Evolutionary conservation across 2,888 invertebrate genomes (phyloP).

Genomic region (Bombyx huttoni): DNA sequence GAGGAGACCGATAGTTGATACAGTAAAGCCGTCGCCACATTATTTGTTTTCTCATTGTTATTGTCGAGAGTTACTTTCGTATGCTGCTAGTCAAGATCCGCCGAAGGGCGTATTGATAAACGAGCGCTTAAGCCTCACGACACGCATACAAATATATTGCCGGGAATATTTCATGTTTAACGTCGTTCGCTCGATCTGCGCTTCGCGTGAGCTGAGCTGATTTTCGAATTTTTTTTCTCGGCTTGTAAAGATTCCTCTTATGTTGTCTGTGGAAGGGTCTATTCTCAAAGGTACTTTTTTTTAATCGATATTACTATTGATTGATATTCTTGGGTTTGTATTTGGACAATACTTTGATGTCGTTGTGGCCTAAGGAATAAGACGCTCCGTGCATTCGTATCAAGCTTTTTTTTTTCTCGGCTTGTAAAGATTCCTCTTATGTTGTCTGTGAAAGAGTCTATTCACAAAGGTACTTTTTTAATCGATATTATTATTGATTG

Average conservation of each 20-base stretch:
- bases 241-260: neutral
- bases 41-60: conserved; percentile 17
- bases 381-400: too few species aligned
- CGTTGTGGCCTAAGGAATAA: too few species aligned
- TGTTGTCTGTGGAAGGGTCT: neutral
- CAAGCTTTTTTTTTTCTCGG: conserved; percentile 8
- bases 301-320: too few species aligned
- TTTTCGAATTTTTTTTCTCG: conserved; percentile 12
- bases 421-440: neutral
- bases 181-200: conserved; percentile 16
- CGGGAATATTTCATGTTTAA: conserved; percentile 50
- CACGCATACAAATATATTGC: conserved; percentile 53
- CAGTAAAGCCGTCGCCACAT: neutral
- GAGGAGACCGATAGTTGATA: neutral
- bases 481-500: too few species aligned
- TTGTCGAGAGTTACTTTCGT: conserved; percentile 28
- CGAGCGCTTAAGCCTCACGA: conserved; percentile 40
- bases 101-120: conserved; percentile 57
- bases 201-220: conserved; percentile 15
- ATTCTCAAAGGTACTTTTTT: neutral
- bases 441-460: too few species aligned
- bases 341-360: too few species aligned
- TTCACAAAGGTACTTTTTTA: too few species aligned
- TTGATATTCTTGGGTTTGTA: too few species aligned
- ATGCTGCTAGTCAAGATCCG: conserved; percentile 28